Evolutionary conservation across 1,140 invertebrate species (phyloP), one percentile per base, ranked within the genome.

Genomic region (Eupristina koningsbergeri): DNA sequence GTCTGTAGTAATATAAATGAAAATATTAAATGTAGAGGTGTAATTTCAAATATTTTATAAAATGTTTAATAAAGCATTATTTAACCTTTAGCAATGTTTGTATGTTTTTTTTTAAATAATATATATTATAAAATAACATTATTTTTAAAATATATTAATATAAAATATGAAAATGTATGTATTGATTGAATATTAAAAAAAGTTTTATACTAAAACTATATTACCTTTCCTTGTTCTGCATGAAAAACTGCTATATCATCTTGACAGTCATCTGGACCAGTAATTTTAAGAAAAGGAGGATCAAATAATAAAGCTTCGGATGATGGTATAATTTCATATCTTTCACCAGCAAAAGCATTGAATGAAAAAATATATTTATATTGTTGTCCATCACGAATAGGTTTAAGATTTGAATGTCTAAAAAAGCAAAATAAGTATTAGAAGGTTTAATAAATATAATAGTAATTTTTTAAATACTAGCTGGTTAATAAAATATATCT

Each of bases 231-330:
- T 41, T 91, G 53, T 81, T 92, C 89, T 22, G 91, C 91, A 45
- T 61, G 78, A 39, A 93, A 94, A 86, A 87, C 91, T 58, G 93
- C 94, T 85, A 95, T 94, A 26, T 93, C 90, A 84, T 95, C 93
- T n/a, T 94, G 93, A 90, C 98, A 98, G 86, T 96, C 95, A 76
- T 95, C 94, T 80, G 91, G 89, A 6, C 96, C 95, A 8, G 93
- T 91, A 63, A 98, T 90, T 75, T 94, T 93, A 15, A 94, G 86
- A 6, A 93, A 92, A 34, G 92, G 86, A 3, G 97, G 97, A 79
- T 92, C 94, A 88, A 98, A 98, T 34, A 98, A 92, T 61, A 98
- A 92, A 34, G 94, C 89, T 76, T 94, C 92, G 17, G 96, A 96
- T 67, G 93, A 86, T 0, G 96, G 95, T 3, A 93, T 92, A 29